Base-by-base conservation (phyloP, 2,888 invertebrate genomes). In the Drosophila subquinaria region DNA sequence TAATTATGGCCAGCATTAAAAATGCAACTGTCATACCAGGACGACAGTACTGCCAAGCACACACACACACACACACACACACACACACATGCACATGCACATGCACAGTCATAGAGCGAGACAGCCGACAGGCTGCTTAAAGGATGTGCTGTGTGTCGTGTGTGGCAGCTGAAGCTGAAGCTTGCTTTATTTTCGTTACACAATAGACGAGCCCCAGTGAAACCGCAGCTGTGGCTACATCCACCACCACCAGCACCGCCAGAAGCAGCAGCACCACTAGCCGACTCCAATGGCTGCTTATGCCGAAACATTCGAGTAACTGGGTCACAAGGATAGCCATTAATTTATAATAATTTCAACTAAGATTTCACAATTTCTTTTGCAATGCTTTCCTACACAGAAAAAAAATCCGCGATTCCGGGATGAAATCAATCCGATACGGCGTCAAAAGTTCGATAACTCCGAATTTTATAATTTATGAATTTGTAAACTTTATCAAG, bases 351-450 rank as follows among this genome's bases (percentile, higher is more conserved):
- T 86, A 89, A 89, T 86, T 86, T 86, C 86, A 88, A 72, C 89
- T 89, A 89, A 89, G 90, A 89, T 89, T 86, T 89, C 76, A 84
- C 73, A 89, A 84, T 89, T 85, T 89, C 88, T 88, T 89, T 81
- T 63, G 64, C 74, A 36, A 38, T 23, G 64, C 76, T 51, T 13
- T 33, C 20, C n/a, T 30, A 30, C 30, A 30, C 30, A 30, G 30
- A 30, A 30, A 30, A 30, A 30, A 30, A 30, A 8, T 8, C 2
- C 8, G 8, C 30, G 1, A 30, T 8, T 30, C 0, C 8, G 30
- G 2, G 2, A 6, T 8, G 8, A 30, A 30, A 27, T 8, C 27
- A 27, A 27, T 27, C 27, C 27, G 23, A 23, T 23, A 4, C 23
- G 23, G 4, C 23, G 23, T 4, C 27, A 27, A 27, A 27, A 27